Base-by-base conservation (phyloP, 92 coral and sea anemone genomes). In the Actinernus sp. region DNA sequence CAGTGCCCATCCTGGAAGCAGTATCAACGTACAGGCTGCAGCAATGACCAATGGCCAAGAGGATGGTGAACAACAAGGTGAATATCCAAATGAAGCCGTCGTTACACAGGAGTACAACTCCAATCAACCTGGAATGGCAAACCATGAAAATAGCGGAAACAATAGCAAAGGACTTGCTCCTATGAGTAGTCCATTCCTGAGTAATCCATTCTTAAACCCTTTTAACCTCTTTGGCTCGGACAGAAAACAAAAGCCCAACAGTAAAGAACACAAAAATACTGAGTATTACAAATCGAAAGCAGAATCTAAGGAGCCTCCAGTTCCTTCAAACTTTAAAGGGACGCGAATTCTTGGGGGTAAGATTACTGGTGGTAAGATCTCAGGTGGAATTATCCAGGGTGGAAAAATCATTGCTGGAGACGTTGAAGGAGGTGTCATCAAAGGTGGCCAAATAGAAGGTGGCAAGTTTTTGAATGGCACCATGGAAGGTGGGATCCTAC, bases 361-460 rank as follows among this genome's bases (percentile, higher is more conserved):
- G 63, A 91, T 94, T 31, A 80, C 86, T 7, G 98, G 98, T 11
- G 98, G 98, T 1, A 84, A 85, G 53, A 94, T 94, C 19, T 76
- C 97, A 11, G 98, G 98, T 5, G 98, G 98, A 14, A 43, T 66
- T 26, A 91, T 94, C 55, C 67, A 83, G 69, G 98, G 98, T 9
- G 98, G 98, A 9, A 58, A 83, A 27, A 94, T 94, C 21, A 74
- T 64, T 55, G 93, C 92, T 1, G 98, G 98, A 21, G 72, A 52
- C 29, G 80, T 94, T 25, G 84, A 81, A 32, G 98, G 98, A n/a
- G 98, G 98, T 2, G 20, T 84, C 12, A 84, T 94, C 38, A 83
- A 64, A 39, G 98, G 97, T 2, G 98, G 98, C 10, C 82, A 73
- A 30, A 72, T 94, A 18, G 78, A 74, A 24, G 98, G 98, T 9